A percentile compares a stretch with the other conserved stretches of the same genome.
phyloP scores from a whole-genome alignment of 1,140 invertebrate species.

The Forficula auricularia region DNA sequence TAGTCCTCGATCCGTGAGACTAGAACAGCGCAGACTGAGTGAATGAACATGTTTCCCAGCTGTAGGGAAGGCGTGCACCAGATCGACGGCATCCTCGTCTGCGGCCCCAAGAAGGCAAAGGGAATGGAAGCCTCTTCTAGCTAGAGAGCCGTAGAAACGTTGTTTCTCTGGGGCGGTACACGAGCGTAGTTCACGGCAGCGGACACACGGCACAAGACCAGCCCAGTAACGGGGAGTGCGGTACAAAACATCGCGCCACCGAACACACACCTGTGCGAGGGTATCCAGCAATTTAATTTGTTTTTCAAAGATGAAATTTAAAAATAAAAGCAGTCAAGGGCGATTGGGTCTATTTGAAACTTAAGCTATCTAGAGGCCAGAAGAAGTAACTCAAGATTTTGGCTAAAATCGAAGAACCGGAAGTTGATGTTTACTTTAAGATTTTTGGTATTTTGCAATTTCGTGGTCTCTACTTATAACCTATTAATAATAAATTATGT shows the following conservation, averaged over 20 bases:
- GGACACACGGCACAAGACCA: slow-evolving; percentile 61
- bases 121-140: slow-evolving; percentile 68
- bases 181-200: slow-evolving; percentile 57
- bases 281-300: no score
- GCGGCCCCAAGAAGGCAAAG: slow-evolving; percentile 65
- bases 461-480: no score
- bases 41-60: slow-evolving; percentile 67
- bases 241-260: slow-evolving; percentile 75
- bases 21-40: slow-evolving; percentile 65
- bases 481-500: no score
- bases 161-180: slow-evolving; percentile 45
- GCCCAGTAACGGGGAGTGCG: slow-evolving; percentile 66
- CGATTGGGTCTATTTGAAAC: neutral
- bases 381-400: no score
- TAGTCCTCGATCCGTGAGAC: slow-evolving; percentile 70
- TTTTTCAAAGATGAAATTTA: neutral
- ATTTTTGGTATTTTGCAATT: no score
- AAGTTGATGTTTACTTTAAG: no score
- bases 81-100: slow-evolving; percentile 74
- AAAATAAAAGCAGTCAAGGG: neutral
- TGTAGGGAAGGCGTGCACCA: slow-evolving; percentile 65
- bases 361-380: no score
- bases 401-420: no score
- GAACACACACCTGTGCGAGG: slow-evolving; percentile 41
- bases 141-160: slow-evolving; percentile 62